A percentile compares a stretch with the other conserved stretches of the same genome.
These are phyloP conservation scores for Hirtodrosophila histrioides DNA, from an alignment of 2,888 invertebrate genomes.

Conservation along the genomic window DNA sequence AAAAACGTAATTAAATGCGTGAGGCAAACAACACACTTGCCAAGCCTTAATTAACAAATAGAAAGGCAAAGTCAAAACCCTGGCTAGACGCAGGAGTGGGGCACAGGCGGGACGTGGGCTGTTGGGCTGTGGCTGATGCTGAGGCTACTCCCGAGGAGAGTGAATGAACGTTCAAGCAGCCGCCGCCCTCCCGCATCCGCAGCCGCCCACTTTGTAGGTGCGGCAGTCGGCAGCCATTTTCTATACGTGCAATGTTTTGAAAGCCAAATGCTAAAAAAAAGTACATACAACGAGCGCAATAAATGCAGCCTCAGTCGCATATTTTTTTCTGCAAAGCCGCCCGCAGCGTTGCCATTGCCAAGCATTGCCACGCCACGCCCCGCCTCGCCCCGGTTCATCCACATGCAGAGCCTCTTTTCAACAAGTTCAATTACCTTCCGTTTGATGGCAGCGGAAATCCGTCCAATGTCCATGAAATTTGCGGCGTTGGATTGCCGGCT, in stretches of 20 bases:
- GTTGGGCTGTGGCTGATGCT: background rate
- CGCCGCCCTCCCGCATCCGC: conserved; percentile 10
- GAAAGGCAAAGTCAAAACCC: conserved; percentile 68
- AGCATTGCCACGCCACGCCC: conserved; percentile 7
- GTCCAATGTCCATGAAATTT: conserved; percentile 91
- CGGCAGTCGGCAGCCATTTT: conserved; percentile 65
- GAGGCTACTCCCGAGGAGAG: conserved; percentile 32
- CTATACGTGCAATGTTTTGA: conserved; percentile 69
- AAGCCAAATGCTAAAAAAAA: conserved; percentile 66
- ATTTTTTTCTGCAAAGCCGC: conserved; percentile 46
- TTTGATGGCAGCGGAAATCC: conserved; percentile 89
- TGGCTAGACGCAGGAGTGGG: conserved; percentile 60
- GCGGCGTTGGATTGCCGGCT: conserved; percentile 91
- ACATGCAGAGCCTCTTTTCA: conserved; percentile 54
- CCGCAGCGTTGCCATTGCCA: conserved; percentile 68
- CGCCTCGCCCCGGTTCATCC: background rate
- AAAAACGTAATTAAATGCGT: conserved; percentile 77
- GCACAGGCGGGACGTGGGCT: conserved; percentile 19
- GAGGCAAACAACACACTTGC: conserved; percentile 38
- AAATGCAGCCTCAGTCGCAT: conserved; percentile 69
- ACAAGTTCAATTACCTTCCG: conserved; percentile 85
- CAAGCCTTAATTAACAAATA: conserved; percentile 75
- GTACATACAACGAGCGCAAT: conserved; percentile 63
- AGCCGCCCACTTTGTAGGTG: conserved; percentile 57
- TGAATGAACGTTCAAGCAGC: conserved; percentile 77